Conservation (phyloP, 53 echinoderm and acorn worm species). For the Astropecten irregularis region DNA sequence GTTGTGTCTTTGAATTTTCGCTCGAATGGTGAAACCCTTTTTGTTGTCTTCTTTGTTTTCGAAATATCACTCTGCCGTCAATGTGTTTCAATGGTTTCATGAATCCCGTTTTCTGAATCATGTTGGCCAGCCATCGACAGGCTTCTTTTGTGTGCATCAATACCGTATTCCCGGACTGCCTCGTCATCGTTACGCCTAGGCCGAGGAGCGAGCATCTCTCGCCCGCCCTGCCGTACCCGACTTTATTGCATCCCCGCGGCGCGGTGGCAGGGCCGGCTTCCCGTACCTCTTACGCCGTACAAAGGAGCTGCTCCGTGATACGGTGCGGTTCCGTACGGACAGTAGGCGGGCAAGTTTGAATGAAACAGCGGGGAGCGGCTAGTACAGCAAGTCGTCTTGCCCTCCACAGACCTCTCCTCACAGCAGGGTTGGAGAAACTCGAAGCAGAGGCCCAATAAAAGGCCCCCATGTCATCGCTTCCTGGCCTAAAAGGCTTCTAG, state of each 20-base stretch:
- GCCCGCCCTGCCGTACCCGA: neutral
- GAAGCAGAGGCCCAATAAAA: neutral
- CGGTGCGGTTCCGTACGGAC: neutral
- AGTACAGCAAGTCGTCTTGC: slow-evolving; percentile 10
- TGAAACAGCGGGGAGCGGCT: slow-evolving; percentile 48
- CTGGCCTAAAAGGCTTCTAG: neutral
- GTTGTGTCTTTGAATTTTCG: no score
- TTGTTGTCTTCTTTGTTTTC: no score
- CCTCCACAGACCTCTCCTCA: slow-evolving; percentile 7
- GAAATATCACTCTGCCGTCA: no score
- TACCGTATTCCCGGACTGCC: no score
- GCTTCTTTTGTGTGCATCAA: slow-evolving; percentile 29
- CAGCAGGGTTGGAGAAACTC: slow-evolving; percentile 31
- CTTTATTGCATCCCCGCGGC: slow-evolving; percentile 55
- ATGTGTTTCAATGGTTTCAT: neutral
- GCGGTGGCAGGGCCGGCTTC: slow-evolving; percentile 19
- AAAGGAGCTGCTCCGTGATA: neutral
- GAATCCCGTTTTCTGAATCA: neutral
- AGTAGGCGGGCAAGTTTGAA: slow-evolving; percentile 46
- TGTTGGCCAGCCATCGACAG: slow-evolving; percentile 24
- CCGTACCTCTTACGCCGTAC: neutral
- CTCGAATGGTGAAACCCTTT: no score
- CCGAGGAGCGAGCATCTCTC: neutral
- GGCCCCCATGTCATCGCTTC: slow-evolving; percentile 22
- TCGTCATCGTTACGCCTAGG: neutral